phyloP scores from a whole-genome alignment of 1,140 invertebrate species.

The Papilio dardanus region DNA sequence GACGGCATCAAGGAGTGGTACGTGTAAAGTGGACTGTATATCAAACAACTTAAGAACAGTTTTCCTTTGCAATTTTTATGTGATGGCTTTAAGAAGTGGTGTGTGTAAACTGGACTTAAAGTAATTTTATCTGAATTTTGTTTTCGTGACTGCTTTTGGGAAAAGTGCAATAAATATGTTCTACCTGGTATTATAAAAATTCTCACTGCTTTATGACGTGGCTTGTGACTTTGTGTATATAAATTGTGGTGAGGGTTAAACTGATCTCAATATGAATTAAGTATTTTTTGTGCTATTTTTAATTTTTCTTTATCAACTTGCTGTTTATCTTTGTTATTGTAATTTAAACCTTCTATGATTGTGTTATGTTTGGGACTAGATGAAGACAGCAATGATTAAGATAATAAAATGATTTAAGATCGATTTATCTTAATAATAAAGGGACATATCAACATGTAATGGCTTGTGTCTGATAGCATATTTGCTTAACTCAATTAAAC shows the following conservation, averaged over 20 bases:
- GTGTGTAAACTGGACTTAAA: background rate
- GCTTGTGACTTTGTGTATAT: background rate
- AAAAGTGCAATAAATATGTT: too few relatives aligned
- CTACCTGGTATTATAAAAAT: too few relatives aligned
- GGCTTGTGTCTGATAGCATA: background rate
- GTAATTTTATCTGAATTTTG: background rate
- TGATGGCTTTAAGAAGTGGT: background rate
- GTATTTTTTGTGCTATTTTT: background rate
- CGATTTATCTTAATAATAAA: background rate
- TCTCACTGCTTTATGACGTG: background rate
- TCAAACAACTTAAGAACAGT: background rate
- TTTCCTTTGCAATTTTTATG: background rate
- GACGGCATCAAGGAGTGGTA: constrained; percentile 79
- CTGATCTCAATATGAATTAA: background rate
- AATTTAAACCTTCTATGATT: background rate
- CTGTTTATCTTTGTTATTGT: background rate
- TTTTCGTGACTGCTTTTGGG: background rate
- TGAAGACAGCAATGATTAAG: background rate
- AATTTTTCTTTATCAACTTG: background rate
- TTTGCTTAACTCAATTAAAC: background rate
- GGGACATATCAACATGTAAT: constrained; percentile 37
- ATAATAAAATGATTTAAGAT: background rate
- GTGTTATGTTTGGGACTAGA: background rate
- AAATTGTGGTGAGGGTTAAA: background rate
- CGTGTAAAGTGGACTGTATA: constrained; percentile 51